Percentiles rank a stretch among this genome's conserved stretches.
Conservation (phyloP, 2,888 invertebrate genomes). For the Drosophila cognata region DNA sequence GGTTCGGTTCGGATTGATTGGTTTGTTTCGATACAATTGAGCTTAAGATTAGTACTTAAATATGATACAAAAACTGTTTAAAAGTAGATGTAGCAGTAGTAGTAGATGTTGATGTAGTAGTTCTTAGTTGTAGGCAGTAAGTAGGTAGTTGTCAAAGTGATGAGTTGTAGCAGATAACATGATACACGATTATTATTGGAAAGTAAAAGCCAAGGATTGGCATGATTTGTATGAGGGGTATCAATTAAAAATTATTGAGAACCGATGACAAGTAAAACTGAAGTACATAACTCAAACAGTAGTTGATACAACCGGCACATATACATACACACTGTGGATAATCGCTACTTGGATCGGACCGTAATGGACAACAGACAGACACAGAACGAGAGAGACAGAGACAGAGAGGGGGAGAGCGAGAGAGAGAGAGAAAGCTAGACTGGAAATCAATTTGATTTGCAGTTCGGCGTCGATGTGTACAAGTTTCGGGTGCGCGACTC, state of each 20-base stretch:
- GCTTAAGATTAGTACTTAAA: slow-evolving; percentile 70
- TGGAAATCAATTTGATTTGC: slow-evolving; percentile 18
- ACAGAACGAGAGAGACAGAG: slow-evolving; percentile 21
- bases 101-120: slow-evolving; percentile 42
- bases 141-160: slow-evolving; percentile 54
- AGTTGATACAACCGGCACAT: slow-evolving; percentile 51
- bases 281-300: slow-evolving; percentile 47
- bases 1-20: neutral
- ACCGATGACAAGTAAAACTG: slow-evolving; percentile 27
- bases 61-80: slow-evolving; percentile 22
- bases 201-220: slow-evolving; percentile 30
- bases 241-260: slow-evolving; percentile 39
- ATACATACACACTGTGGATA: slow-evolving; percentile 45
- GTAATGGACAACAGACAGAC: slow-evolving; percentile 36
- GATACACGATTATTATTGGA: slow-evolving; percentile 53
- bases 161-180: slow-evolving; percentile 72
- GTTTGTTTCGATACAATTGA: slow-evolving; percentile 34
- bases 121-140: slow-evolving; percentile 46
- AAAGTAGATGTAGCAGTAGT: slow-evolving; percentile 59
- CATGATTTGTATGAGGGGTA: slow-evolving; percentile 57
- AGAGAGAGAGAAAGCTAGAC: slow-evolving; percentile 6
- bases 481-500: slow-evolving; percentile 1
- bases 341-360: slow-evolving; percentile 3
- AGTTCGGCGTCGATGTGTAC: slow-evolving; percentile 11
- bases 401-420: slow-evolving; percentile 12